Conservation (phyloP, 2,113 vertebrate species). For the Percina caprodes region DNA sequence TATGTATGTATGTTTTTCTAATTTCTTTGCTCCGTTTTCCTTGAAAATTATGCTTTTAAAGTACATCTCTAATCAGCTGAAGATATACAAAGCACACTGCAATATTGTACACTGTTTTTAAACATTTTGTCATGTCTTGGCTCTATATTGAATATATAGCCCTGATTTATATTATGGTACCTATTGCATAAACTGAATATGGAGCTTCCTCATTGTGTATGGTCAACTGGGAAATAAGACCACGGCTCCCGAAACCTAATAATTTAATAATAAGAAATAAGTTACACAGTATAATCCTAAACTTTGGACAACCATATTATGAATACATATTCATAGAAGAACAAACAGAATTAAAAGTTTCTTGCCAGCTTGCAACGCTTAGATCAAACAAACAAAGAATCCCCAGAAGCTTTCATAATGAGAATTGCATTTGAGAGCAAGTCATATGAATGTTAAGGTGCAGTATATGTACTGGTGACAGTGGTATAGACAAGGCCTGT, state of each 20-base stretch:
- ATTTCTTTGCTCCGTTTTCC: neutral
- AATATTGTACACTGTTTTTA: slow-evolving; percentile 15
- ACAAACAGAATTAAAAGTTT: slow-evolving; percentile 72
- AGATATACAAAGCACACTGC: neutral
- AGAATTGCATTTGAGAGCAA: neutral
- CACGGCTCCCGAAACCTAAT: slow-evolving; percentile 57
- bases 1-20: neutral
- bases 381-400: slow-evolving; percentile 9
- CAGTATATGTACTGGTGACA: neutral
- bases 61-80: slow-evolving; percentile 9
- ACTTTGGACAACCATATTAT: slow-evolving; percentile 56
- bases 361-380: slow-evolving; percentile 15
- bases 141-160: slow-evolving; percentile 48
- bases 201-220: slow-evolving; percentile 67
- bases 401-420: slow-evolving; percentile 6
- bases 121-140: slow-evolving; percentile 29
- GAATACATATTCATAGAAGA: slow-evolving; percentile 54
- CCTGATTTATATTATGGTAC: slow-evolving; percentile 55
- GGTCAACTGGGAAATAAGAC: slow-evolving; percentile 78
- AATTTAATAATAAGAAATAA: slow-evolving; percentile 47
- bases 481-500: neutral
- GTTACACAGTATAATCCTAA: slow-evolving; percentile 51
- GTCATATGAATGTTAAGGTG: neutral
- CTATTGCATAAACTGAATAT: slow-evolving; percentile 57
- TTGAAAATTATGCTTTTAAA: neutral